Evolutionary conservation across 2,797 vertebrate genomes (phyloP).

Genomic region (Neoniphon sammara): DNA sequence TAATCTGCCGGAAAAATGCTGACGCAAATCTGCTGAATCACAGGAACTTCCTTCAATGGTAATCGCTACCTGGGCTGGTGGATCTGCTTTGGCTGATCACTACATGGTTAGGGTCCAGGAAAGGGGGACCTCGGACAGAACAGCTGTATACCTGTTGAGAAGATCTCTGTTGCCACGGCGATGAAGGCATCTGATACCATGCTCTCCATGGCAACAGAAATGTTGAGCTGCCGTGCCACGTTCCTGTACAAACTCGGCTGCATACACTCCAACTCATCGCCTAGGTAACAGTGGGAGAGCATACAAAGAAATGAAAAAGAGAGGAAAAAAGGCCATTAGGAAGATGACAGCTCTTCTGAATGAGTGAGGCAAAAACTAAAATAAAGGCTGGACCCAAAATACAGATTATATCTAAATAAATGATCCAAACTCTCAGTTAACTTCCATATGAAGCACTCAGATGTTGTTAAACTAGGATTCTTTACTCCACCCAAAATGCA

Average conservation of each 20-base stretch:
- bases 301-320: slow-evolving; percentile 10
- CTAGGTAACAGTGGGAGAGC: slow-evolving; percentile 74
- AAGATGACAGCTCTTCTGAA: background rate
- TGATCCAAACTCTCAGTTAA: slow-evolving; percentile 7
- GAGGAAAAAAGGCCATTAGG: slow-evolving; percentile 17
- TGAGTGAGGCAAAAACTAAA: background rate
- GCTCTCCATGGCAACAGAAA: slow-evolving; percentile 90
- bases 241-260: slow-evolving; percentile 92
- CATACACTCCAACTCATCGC: slow-evolving; percentile 95
- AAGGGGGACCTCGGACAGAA: too few relatives aligned
- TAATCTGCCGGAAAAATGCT: slow-evolving; percentile 16
- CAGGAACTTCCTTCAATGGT: slow-evolving; percentile 37
- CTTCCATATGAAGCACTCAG: slow-evolving; percentile 1
- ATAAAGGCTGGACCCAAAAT: background rate
- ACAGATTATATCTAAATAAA: background rate
- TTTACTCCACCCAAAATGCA: too few relatives aligned
- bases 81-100: background rate
- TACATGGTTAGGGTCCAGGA: slow-evolving; percentile 8
- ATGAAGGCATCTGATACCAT: slow-evolving; percentile 95
- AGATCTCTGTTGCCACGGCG: slow-evolving; percentile 92
- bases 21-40: slow-evolving; percentile 26
- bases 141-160: slow-evolving; percentile 88
- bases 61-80: slow-evolving; percentile 42
- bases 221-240: slow-evolving; percentile 92
- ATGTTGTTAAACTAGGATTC: background rate